phyloP scores from a whole-genome alignment of 2,797 vertebrate genomes.

The Halcyon badia region DNA sequence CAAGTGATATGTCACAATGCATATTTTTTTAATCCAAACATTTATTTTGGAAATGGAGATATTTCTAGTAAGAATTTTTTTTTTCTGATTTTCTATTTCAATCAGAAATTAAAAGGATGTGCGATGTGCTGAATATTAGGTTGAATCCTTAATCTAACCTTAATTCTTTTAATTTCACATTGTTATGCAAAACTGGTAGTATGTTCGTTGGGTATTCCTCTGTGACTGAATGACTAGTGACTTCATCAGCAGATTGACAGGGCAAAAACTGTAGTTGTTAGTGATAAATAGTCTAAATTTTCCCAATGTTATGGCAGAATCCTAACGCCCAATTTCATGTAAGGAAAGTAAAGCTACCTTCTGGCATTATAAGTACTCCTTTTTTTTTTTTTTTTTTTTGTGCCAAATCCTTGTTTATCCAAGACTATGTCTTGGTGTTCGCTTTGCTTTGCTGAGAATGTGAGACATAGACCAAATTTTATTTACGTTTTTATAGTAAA shows the following conservation, averaged over 20 bases:
- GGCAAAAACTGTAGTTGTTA: neutral
- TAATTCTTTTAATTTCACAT: neutral
- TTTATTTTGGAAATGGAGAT: neutral
- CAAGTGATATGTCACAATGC: neutral
- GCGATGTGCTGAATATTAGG: accelerated
- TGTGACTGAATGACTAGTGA: neutral
- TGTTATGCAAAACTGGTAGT: neutral
- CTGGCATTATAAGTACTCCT: neutral
- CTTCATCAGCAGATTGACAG: neutral
- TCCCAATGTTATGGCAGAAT: neutral
- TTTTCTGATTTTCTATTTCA: neutral
- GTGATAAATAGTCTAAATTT: neutral
- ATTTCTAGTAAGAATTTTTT: neutral
- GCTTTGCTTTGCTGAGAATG: neutral
- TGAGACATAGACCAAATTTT: neutral
- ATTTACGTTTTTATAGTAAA: neutral
- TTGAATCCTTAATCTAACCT: neutral
- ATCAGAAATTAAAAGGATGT: neutral
- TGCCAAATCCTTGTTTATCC: neutral
- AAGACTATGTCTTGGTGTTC: neutral
- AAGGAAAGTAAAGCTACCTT: neutral
- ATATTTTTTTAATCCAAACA: neutral
- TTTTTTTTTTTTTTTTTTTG: no score
- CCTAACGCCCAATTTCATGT: neutral
- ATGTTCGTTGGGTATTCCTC: neutral